These are phyloP conservation scores for Meriones psammophilus DNA, from an alignment of 2,797 vertebrate species.

Conservation along the genomic window DNA sequence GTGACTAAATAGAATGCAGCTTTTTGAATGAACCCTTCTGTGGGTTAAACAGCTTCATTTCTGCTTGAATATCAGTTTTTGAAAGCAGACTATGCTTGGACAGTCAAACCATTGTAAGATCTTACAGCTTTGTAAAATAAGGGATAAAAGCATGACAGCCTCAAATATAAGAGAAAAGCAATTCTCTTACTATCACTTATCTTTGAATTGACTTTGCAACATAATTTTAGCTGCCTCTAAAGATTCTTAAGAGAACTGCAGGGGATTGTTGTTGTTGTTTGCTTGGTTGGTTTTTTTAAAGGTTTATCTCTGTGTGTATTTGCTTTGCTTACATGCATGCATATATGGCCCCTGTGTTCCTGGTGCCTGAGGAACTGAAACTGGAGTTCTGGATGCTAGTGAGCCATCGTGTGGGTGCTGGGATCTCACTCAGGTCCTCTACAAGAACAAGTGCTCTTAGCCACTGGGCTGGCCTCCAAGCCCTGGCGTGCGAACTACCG, in stretches of 20 bases:
- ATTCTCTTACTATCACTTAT: background rate
- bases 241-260: background rate
- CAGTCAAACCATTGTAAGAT: conserved; percentile 51
- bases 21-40: conserved; percentile 49
- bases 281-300: background rate
- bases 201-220: background rate
- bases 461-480: background rate
- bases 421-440: background rate
- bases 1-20: conserved; percentile 34
- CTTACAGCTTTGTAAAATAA: conserved; percentile 46
- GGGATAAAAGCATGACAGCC: background rate
- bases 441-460: background rate
- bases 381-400: too few relatives aligned
- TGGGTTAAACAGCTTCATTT: background rate
- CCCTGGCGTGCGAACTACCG: background rate
- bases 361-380: background rate
- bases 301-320: background rate
- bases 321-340: background rate
- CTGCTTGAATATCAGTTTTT: conserved; percentile 54
- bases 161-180: background rate
- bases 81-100: conserved; percentile 58
- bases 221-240: conserved; percentile 5
- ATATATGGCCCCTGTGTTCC: background rate
- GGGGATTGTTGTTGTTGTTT: background rate
- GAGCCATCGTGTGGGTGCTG: background rate